Evolutionary conservation across 2,888 invertebrate species (phyloP).

Genomic region (Tenthredo mesomela): DNA sequence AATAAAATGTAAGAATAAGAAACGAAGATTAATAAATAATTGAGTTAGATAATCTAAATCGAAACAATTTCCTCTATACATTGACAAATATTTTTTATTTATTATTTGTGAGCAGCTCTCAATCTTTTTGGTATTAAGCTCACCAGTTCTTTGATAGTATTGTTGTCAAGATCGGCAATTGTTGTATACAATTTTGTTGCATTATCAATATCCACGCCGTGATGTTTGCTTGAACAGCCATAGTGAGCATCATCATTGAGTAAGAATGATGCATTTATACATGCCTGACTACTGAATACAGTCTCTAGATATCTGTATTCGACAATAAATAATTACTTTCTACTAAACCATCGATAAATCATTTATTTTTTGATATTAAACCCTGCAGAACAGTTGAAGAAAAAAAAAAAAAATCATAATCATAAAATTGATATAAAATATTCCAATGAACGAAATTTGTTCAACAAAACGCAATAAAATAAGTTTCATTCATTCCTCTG

Average conservation of each 20-base stretch:
- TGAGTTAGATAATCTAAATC: neutral
- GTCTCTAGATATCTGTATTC: constrained; percentile 84
- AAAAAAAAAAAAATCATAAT: no score
- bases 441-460: neutral
- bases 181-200: constrained; percentile 85
- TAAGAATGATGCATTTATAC: constrained; percentile 94
- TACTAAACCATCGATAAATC: neutral
- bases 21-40: constrained; percentile 12
- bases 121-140: constrained; percentile 61
- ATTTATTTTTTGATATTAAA: neutral
- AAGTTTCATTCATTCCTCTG: neutral
- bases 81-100: neutral
- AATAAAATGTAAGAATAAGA: neutral
- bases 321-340: constrained; percentile 46
- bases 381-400: neutral
- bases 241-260: constrained; percentile 84
- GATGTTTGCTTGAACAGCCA: constrained; percentile 89
- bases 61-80: neutral
- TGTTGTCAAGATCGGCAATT: constrained; percentile 86
- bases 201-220: constrained; percentile 87
- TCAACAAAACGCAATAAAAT: neutral
- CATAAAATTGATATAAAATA: constrained; percentile 31
- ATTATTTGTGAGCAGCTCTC: neutral
- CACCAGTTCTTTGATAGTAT: constrained; percentile 86
- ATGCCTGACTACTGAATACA: constrained; percentile 91